Base-by-base conservation (phyloP, 2,113 vertebrate genomes). In the Emydura subglobosa region DNA sequence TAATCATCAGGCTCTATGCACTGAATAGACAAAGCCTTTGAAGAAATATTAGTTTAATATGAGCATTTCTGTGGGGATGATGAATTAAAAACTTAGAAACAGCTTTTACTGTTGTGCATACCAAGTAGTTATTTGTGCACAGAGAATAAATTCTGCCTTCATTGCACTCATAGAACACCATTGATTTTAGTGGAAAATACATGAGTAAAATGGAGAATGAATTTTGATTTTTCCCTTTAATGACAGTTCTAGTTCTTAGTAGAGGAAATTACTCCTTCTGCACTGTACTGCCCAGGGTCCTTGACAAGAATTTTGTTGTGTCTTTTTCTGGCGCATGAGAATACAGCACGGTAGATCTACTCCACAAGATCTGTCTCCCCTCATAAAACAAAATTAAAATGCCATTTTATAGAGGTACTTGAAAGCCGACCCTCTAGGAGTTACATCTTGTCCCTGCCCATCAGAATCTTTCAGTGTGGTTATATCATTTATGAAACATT, bases 381-480 rank as follows among this genome's bases (percentile, higher is more conserved):
- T 27, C 17, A 7, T 57, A n/a, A 86, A 90, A 50, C 65, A 42
- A 50, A 47, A 9, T 65, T 1, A 27, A 82, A 1, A 25, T 1
- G 0, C 4, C 8, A 4, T 83, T 82, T 83, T 82, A 1, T 16
- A 78, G 29, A 4, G 85, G 17, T 7, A 34, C 24, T 1, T 85
- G 78, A 78, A 49, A 79, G 93, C 2, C 1, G 72, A 0, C 1
- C 14, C 4, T 87, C 12, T 83, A 68, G 0, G 1, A 34, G 11
- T 4, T 31, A 21, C 65, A 68, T 19, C 65, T 76, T 24, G 42
- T 74, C 25, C 24, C 42, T 44, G 24, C 3, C 1, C 51, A 57
- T 61, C 95, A 82, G 0, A 79, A 1, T 2, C 5, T 72, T 9
- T 44, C 19, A 27, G 8, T 65, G 27, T 5, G 72, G 13, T 17